Evolutionary conservation across 1,140 invertebrate species (phyloP), one percentile per base, ranked within the genome.

Genomic region (Sinella curviseta): DNA sequence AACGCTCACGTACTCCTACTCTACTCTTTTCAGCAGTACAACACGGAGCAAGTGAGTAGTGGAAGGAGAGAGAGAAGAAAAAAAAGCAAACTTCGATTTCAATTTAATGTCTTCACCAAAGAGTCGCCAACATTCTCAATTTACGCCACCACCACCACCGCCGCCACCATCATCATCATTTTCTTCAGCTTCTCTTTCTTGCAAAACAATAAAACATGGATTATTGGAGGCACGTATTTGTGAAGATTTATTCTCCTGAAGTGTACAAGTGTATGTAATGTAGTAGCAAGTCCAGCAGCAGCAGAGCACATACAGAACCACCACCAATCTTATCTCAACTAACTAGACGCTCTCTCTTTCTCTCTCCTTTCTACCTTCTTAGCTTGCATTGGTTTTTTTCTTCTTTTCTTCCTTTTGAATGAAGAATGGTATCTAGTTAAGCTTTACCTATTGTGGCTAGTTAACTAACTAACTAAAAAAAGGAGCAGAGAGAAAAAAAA

Each of bases 91-190:
- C 65, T 70, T 70, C 31, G 26, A 70, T 70, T 70, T 70, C 65
- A 70, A 70, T 70, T 70, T 70, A 70, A 70, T 70, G 65, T 70
- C 65, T 70, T 70, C 65, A 31, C 31, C n/a, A 70, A 70, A 70
- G 34, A 78, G 55, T 78, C 65, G 65, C 77, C 57, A 78, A 70
- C 65, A 78, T 74, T 36, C 70, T 74, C 67, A 78, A 74, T 74
- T 54, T 73, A 74, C 34, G 36, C 31, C 48, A 24, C 33, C 28
- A n/a, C 1, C 55, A 77, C 34, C 20, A 31, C 76, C 34, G 26
- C 33, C 76, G 28, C 33, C n/a, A 17, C 74, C 48, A 30, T 77
- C 55, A 57, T 31, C 24, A 30, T 60, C 55, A 60, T 60, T 76
- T 76, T 76, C 74, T 76, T 31, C 8, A 76, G 48, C 39, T 12